Evolutionary conservation across 2,888 invertebrate species (phyloP).

Genomic region (Acanthopleura granulata): DNA sequence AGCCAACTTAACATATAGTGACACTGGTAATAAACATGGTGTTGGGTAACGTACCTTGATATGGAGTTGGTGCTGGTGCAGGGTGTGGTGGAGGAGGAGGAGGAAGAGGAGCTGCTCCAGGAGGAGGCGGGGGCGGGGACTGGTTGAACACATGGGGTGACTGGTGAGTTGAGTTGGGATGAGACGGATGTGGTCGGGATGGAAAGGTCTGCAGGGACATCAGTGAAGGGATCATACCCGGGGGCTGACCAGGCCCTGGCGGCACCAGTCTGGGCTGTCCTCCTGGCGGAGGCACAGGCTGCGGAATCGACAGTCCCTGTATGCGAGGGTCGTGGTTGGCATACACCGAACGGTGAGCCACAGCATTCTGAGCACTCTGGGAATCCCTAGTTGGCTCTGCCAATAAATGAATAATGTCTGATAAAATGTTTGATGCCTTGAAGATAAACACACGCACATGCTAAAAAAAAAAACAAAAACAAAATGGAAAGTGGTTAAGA

Average conservation of each 20-base stretch:
- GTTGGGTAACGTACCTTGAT: not conserved
- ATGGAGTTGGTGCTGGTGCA: not conserved
- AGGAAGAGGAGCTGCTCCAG: not conserved
- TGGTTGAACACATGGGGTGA: slow-evolving; percentile 11
- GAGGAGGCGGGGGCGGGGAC: slow-evolving; percentile 2
- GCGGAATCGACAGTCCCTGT: not conserved
- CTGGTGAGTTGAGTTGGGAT: not conserved
- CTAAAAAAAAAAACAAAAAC: too few species aligned
- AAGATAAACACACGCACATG: too few species aligned
- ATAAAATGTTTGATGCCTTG: too few species aligned
- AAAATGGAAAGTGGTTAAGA: too few species aligned
- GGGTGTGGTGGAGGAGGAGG: not conserved
- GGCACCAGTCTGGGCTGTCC: not conserved
- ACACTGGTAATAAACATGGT: too few species aligned
- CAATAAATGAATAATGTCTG: too few species aligned
- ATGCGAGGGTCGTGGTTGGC: not conserved
- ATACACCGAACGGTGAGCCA: not conserved
- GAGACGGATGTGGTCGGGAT: not conserved
- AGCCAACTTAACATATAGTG: too few species aligned
- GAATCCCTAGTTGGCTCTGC: not conserved
- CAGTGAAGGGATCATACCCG: not conserved
- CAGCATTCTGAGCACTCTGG: not conserved
- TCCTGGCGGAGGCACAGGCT: slow-evolving; percentile 6
- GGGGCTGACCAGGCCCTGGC: not conserved
- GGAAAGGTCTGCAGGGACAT: not conserved